A percentile compares a stretch with the other conserved stretches of the same genome.
phyloP scores from a whole-genome alignment of 2,797 vertebrate genomes.

The Poecile montanus region DNA sequence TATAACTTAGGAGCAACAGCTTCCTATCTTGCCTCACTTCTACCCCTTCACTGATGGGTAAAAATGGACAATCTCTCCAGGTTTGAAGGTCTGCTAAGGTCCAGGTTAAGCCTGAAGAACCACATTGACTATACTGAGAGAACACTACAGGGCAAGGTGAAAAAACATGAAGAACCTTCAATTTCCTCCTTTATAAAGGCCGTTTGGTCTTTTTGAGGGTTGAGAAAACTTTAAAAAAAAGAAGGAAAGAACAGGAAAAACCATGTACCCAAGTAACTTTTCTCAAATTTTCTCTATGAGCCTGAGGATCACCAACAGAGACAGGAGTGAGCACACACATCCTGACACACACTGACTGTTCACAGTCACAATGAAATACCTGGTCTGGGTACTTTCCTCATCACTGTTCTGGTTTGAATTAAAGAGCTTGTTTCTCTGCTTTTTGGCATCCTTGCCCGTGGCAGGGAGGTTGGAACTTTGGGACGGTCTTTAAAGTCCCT shows the following conservation, averaged over 20 bases:
- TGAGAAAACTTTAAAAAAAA: not conserved
- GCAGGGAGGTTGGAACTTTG: not conserved
- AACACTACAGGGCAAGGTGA: not conserved
- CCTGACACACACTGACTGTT: not conserved
- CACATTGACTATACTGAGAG: not conserved
- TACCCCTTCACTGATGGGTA: not conserved
- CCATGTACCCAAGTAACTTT: too few relatives aligned
- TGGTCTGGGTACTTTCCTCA: not conserved
- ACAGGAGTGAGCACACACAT: not conserved
- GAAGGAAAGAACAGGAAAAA: not conserved
- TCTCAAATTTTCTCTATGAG: not conserved
- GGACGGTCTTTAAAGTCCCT: not conserved
- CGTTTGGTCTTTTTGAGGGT: fast-evolving
- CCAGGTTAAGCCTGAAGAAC: not conserved
- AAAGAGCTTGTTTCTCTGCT: fast-evolving
- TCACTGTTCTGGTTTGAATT: not conserved
- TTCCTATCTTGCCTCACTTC: not conserved
- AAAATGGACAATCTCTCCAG: not conserved
- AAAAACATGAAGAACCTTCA: not conserved
- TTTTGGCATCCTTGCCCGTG: not conserved
- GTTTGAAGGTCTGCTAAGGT: fast-evolving
- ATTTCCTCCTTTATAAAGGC: not conserved
- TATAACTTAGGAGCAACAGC: not conserved
- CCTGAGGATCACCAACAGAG: fast-evolving
- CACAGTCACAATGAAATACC: not conserved